Base-by-base conservation (phyloP, 2,113 vertebrate species). In the Lipotes vexillifer region DNA sequence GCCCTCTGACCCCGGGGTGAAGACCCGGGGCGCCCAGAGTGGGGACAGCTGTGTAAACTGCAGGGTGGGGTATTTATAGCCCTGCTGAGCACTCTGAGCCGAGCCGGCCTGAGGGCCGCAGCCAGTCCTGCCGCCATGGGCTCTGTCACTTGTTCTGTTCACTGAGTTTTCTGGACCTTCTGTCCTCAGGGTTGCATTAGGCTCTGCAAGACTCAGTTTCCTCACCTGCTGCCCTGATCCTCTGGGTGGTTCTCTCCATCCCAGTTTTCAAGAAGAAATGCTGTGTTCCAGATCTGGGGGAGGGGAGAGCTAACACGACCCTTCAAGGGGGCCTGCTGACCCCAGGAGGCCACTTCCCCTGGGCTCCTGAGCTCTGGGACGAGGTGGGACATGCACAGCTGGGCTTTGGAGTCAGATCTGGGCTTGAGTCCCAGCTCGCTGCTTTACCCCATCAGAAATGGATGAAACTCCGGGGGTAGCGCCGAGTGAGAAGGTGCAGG, bases 21-120 rank as follows among this genome's bases (percentile, higher is more conserved):
- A 52, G 95, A 66, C 95, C 95, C 4, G 0, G 77, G 83, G 86
- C 1, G 38, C 49, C 27, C 31, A 77, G 97, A 97, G 96, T 95
- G 92, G 95, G 93, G 96, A 78, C 97, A 97, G 97, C 97, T 98
- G 97, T 97, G 97, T 98, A 98, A 97, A 98, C 96, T 69, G 18
- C 69, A 77, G 69, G 31, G 49, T 18, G 29, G 68, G 69, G 87
- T 97, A 96, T 97, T 97, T 97, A 96, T 97, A 97, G 95, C 80
- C 36, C 59, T 8, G n/a, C 49, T 23, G 68, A 71, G 61, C 71
- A 75, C 13, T 0, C 69, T 31, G 69, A 71, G 83, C 77, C 71
- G 63, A 66, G 78, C 77, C 65, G 86, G 92, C 59, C 96, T 46
- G 2, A 78, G 77, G 63, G 90, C 41, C 15, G 29, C 29, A 82